Conservation (phyloP, 2,888 invertebrate species). For the Stenurella melanura region DNA sequence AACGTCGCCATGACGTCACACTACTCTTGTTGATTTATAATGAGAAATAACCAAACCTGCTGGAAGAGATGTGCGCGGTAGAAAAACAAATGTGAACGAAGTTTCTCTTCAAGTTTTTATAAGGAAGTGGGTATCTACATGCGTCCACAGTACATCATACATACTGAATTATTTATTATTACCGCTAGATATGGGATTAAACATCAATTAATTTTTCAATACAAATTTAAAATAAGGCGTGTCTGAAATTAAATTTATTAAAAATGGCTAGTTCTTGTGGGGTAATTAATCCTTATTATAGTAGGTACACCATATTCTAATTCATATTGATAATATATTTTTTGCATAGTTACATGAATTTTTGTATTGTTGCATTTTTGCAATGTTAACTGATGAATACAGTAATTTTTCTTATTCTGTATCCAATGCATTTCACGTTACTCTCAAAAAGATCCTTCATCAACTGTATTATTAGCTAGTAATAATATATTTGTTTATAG, state of each 20-base stretch:
- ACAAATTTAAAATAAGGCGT: not conserved
- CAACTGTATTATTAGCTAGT: too few relatives aligned
- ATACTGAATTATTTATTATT: not conserved
- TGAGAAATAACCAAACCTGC: slow-evolving; percentile 72
- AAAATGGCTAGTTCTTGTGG: too few relatives aligned
- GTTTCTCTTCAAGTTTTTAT: slow-evolving; percentile 48
- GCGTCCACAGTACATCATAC: not conserved
- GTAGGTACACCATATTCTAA: too few relatives aligned
- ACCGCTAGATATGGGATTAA: not conserved
- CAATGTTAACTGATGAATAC: too few relatives aligned
- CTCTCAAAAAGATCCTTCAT: too few relatives aligned
- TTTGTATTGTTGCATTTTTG: too few relatives aligned
- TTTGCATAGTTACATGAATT: too few relatives aligned
- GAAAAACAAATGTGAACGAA: slow-evolving; percentile 51
- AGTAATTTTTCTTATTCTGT: too few relatives aligned
- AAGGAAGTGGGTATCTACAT: slow-evolving; percentile 22
- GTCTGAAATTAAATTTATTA: not conserved
- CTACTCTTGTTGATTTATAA: slow-evolving; percentile 72
- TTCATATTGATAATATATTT: too few relatives aligned
- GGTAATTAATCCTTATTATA: too few relatives aligned
- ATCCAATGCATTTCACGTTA: too few relatives aligned
- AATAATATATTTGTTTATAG: too few relatives aligned
- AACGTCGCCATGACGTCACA: slow-evolving; percentile 66
- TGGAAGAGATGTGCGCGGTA: slow-evolving; percentile 64
- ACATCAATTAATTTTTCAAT: not conserved